Evolutionary conservation across 2,888 invertebrate species (phyloP), one percentile per base, ranked within the genome.

Genomic region (Pammene aurita): DNA sequence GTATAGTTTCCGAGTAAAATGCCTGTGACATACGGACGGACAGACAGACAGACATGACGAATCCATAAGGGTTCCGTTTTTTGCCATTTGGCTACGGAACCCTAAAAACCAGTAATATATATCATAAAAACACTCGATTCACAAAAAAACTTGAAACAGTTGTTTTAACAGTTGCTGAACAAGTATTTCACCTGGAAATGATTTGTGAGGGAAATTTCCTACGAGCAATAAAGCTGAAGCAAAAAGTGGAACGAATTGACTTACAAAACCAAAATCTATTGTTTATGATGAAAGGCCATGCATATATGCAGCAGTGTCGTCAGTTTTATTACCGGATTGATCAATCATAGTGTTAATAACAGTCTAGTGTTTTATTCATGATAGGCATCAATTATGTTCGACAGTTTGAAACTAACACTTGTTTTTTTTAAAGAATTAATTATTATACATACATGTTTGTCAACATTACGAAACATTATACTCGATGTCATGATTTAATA

Each of bases 261-360:
- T 69, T 54, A 60, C 64, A 65, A 69, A 60, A 65, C 7, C 14
- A 46, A 57, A 54, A 64, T 60, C 26, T 60, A 54, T 41, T 65
- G 57, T 55, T 60, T 69, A 35, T 60, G 58, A 65, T 60, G 71
- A 58, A 63, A 67, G 60, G 26, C 41, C 16, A 67, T 73, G 48
- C 65, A 70, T 71, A 52, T 66, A 64, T 68, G 67, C 70, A 72
- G 57, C 63, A 66, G 66, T 61, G 67, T 68, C 56, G 44, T 54
- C 65, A 63, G 11, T 41, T 64, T 69, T 69, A 69, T 60, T 69
- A 41, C 65, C 46, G 48, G 60, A 38, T 48, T 55, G 60, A 48
- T 54, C 60, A 69, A 69, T 58, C 58, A 60, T 42, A 52, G 63
- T 7, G 54, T 57, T 63, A 46, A 58, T 68, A 35, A 35, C 44